Percentiles rank a stretch among this genome's conserved stretches.
phyloP scores from a whole-genome alignment of 2,888 invertebrate genomes.

The Phragmatobia fuliginosa region DNA sequence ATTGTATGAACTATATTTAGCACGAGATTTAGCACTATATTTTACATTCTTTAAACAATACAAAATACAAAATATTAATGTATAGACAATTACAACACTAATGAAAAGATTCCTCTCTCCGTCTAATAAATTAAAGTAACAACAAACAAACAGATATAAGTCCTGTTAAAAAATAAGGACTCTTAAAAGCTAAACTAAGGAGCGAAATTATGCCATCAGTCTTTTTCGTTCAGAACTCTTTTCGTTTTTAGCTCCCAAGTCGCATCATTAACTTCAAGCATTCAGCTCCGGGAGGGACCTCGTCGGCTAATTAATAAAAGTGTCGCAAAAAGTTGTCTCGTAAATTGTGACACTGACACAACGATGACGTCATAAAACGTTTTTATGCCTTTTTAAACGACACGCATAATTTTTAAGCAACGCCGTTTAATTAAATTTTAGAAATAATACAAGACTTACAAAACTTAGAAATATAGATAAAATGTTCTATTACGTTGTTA shows the following conservation, averaged over 20 bases:
- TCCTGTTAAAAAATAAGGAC: slow-evolving; percentile 3
- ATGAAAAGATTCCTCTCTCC: not conserved
- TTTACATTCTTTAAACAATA: not conserved
- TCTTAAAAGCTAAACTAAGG: slow-evolving; percentile 41
- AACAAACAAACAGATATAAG: not conserved
- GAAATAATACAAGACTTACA: not conserved
- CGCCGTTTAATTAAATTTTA: slow-evolving; percentile 40
- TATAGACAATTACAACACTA: not conserved
- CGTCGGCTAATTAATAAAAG: slow-evolving; percentile 60
- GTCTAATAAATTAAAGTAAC: not conserved
- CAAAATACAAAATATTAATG: not conserved
- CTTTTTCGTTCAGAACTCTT: slow-evolving; percentile 38
- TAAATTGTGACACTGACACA: slow-evolving; percentile 52
- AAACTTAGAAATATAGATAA: not conserved
- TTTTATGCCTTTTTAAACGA: slow-evolving; percentile 51
- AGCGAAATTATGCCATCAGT: slow-evolving; percentile 49
- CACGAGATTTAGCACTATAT: no score
- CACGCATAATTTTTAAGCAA: slow-evolving; percentile 46
- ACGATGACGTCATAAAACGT: slow-evolving; percentile 48
- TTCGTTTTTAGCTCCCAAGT: slow-evolving; percentile 55
- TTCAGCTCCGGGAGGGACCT: slow-evolving; percentile 33
- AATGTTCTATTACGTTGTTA: not conserved
- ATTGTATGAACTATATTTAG: no score
- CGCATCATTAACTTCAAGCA: slow-evolving; percentile 55
- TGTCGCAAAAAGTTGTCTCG: slow-evolving; percentile 57